Conservation (phyloP, 2,113 vertebrate genomes). For the Rattus norvegicus region DNA sequence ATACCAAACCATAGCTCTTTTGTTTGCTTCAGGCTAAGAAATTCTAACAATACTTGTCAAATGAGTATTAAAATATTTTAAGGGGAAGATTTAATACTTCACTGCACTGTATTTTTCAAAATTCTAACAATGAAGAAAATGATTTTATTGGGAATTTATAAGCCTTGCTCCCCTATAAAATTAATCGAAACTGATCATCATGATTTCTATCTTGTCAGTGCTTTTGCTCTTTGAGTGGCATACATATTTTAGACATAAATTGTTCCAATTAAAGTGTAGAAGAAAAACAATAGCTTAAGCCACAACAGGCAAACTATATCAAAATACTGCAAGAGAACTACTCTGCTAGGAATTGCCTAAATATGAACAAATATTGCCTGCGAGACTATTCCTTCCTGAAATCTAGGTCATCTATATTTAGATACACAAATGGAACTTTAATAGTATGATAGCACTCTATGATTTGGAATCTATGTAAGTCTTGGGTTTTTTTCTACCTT, state of each 20-base stretch:
- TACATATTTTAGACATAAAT: not conserved
- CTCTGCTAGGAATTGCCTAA: not conserved
- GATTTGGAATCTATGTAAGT: not conserved
- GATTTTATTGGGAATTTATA: not conserved
- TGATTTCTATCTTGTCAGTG: not conserved
- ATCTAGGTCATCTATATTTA: not conserved
- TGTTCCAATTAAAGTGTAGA: not conserved
- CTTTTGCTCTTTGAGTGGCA: not conserved
- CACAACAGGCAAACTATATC: not conserved
- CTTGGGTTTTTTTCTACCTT: not conserved
- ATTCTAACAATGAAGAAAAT: not conserved
- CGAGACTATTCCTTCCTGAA: not conserved
- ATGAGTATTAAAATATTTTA: not conserved
- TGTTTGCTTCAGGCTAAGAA: slow-evolving; percentile 1
- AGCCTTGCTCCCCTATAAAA: not conserved
- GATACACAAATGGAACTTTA: not conserved
- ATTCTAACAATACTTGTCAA: too few relatives aligned
- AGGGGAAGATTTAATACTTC: not conserved
- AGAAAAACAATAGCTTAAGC: not conserved
- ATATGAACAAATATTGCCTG: not conserved
- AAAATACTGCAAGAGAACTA: not conserved
- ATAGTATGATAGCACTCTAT: not conserved
- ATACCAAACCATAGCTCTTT: not conserved
- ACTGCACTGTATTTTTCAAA: not conserved
- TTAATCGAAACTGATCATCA: not conserved